Percentiles rank a stretch among this genome's conserved stretches.
phyloP scores from a whole-genome alignment of 2,888 invertebrate genomes.

The Sarcophaga subvicina region DNA sequence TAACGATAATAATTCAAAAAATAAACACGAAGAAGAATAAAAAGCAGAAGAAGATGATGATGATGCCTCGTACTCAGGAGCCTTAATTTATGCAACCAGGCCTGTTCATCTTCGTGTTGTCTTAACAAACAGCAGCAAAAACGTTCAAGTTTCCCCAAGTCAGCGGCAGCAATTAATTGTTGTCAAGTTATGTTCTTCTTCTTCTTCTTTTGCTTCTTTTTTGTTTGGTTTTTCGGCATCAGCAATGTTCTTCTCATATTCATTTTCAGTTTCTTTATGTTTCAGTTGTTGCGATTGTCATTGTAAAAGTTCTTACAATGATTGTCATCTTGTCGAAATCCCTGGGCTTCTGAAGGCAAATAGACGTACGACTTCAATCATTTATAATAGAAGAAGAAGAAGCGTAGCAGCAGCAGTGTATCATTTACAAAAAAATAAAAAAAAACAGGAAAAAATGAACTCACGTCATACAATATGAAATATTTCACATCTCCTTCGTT shows the following conservation, averaged over 20 bases:
- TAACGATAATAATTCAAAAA: constrained; percentile 17
- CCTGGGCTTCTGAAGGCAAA: constrained; percentile 24
- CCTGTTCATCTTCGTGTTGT: neutral
- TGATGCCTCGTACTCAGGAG: no score
- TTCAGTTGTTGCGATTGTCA: neutral
- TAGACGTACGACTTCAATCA: constrained; percentile 14
- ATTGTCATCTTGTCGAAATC: constrained; percentile 19
- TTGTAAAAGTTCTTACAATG: constrained; percentile 4
- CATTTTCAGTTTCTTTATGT: neutral
- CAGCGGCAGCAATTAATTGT: constrained; percentile 62
- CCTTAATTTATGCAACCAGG: no score
- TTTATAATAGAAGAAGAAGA: neutral
- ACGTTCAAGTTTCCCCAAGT: constrained; percentile 11
- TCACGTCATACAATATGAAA: constrained; percentile 19
- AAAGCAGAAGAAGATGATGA: no score
- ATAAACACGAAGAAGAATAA: neutral
- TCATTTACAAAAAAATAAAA: neutral
- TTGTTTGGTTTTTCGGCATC: neutral
- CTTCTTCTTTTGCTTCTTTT: neutral
- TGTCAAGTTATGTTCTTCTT: constrained; percentile 42
- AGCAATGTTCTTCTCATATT: neutral
- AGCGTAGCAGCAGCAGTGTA: neutral
- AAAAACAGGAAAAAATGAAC: constrained; percentile 11
- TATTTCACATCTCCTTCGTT: constrained; percentile 23
- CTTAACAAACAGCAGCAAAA: constrained; percentile 25